Evolutionary conservation across 92 coral and sea anemone species (phyloP).

Genomic region (Epizoanthus ramosus): DNA sequence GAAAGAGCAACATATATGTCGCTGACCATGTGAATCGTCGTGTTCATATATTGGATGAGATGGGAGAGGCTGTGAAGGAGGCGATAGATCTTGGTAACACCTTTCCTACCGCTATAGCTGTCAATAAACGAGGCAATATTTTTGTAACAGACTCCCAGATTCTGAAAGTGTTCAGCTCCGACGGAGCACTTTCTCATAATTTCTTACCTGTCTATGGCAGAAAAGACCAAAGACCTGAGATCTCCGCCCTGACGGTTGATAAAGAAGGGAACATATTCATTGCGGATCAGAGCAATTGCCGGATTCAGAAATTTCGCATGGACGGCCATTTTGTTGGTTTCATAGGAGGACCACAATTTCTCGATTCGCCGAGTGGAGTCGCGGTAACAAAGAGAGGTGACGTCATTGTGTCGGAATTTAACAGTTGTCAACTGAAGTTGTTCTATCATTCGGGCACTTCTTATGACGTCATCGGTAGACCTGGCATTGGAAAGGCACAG

Average conservation of each 20-base stretch:
- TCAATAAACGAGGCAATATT: conserved; percentile 76
- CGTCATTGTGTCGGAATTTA: conserved; percentile 78
- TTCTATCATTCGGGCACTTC: conserved; percentile 71
- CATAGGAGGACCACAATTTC: conserved; percentile 83
- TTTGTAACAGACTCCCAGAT: conserved; percentile 80
- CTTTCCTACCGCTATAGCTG: conserved; percentile 76
- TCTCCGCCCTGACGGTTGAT: conserved; percentile 79
- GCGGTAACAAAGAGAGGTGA: conserved; percentile 80
- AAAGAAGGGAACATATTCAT: conserved; percentile 75
- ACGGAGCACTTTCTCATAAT: conserved; percentile 75
- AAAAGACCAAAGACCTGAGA: conserved; percentile 77
- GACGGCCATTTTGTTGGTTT: conserved; percentile 89
- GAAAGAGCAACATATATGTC: conserved; percentile 61
- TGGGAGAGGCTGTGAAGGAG: conserved; percentile 72
- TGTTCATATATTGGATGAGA: conserved; percentile 60
- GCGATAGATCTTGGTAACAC: conserved; percentile 77
- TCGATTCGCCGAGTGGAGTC: conserved; percentile 90
- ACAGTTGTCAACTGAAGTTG: conserved; percentile 76
- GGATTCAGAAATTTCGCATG: conserved; percentile 87
- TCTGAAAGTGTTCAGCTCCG: conserved; percentile 87
- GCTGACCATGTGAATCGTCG: conserved; percentile 87
- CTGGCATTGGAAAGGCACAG: conserved; percentile 84
- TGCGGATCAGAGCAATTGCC: conserved; percentile 79
- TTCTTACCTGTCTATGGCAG: conserved; percentile 86
- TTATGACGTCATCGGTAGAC: conserved; percentile 67